phyloP scores from a whole-genome alignment of 2,797 vertebrate genomes.

The Gallirallus australis region DNA sequence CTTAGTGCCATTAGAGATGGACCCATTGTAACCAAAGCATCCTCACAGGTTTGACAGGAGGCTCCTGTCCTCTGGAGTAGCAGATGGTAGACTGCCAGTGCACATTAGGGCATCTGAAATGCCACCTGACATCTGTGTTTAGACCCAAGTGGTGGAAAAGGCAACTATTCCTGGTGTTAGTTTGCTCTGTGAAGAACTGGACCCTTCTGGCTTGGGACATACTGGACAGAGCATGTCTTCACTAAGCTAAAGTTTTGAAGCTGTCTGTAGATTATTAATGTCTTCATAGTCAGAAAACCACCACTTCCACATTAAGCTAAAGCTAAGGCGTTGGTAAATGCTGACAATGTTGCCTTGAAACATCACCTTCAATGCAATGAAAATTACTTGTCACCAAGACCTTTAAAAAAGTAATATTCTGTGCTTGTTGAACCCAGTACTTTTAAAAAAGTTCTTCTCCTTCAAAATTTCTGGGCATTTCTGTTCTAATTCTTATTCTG shows the following conservation, averaged over 20 bases:
- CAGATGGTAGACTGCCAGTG: neutral
- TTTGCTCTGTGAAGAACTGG: neutral
- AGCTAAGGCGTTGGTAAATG: neutral
- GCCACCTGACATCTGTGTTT: neutral
- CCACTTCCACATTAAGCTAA: neutral
- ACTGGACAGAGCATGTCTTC: neutral
- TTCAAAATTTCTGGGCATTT: neutral
- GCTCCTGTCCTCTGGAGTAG: neutral
- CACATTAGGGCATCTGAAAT: neutral
- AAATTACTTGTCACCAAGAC: neutral
- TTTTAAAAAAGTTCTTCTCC: neutral
- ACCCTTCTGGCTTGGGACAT: neutral
- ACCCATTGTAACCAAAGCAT: neutral
- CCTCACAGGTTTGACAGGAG: neutral
- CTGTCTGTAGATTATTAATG: neutral
- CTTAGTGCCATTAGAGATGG: neutral
- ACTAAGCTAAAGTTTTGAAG: neutral
- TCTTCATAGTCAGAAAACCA: neutral
- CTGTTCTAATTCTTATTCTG: neutral
- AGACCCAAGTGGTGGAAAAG: neutral
- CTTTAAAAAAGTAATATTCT: neutral
- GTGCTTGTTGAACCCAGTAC: neutral
- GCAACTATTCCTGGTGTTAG: neutral
- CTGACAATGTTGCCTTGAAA: neutral
- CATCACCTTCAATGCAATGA: neutral